Evolutionary conservation across 2,888 invertebrate species (phyloP).

Genomic region (Caenorhabditis becei): DNA sequence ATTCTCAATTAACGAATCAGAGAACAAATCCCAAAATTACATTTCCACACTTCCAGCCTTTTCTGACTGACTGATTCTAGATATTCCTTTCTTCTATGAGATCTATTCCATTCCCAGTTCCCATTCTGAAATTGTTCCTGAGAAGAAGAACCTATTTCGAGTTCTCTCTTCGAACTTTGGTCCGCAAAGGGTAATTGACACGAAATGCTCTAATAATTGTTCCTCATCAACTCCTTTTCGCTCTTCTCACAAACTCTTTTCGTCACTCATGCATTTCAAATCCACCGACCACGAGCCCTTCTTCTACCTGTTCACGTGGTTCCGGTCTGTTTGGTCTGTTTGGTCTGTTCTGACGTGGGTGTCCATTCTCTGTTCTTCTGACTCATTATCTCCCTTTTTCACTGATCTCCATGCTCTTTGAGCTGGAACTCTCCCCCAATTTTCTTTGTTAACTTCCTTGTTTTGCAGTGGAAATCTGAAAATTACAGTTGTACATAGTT

Average conservation of each 20-base stretch:
- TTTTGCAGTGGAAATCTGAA: not conserved
- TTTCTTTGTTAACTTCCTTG: not conserved
- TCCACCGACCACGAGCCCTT: not conserved
- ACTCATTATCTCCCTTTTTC: not conserved
- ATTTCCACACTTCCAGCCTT: not conserved
- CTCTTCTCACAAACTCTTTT: not conserved
- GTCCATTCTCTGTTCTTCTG: not conserved
- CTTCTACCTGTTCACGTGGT: not conserved
- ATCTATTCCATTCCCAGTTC: no score
- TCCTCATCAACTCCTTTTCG: not conserved
- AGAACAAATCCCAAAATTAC: conserved; percentile 4
- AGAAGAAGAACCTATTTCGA: no score
- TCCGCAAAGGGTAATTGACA: not conserved
- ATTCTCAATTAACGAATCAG: conserved; percentile 19
- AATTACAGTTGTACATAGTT: not conserved
- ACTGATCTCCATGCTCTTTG: not conserved
- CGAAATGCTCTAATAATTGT: not conserved
- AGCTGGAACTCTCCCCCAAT: no score
- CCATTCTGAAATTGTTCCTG: no score
- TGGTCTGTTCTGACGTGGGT: no score
- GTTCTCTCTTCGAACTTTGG: conserved; percentile 1
- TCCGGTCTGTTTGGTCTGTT: no score
- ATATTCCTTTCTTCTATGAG: no score
- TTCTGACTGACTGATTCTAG: no score
- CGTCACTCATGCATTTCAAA: not conserved